phyloP scores from a whole-genome alignment of 2,797 vertebrate species.

The Hydrolagus colliei region DNA sequence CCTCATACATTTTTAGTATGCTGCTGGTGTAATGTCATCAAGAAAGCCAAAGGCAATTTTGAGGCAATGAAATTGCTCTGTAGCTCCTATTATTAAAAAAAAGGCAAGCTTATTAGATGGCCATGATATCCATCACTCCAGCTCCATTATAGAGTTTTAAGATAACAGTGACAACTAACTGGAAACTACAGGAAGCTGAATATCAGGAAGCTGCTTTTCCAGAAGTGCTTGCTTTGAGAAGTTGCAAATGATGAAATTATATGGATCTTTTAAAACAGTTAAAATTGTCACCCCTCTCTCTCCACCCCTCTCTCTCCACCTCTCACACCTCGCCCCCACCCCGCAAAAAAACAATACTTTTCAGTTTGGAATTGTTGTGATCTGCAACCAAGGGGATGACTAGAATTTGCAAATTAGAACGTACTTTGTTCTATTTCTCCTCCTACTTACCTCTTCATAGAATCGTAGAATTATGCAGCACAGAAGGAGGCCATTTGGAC shows the following conservation, averaged over 20 bases:
- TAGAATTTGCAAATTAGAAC: too few relatives aligned
- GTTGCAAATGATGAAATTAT: neutral
- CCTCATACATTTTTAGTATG: neutral
- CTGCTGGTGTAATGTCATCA: neutral
- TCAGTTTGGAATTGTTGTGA: too few relatives aligned
- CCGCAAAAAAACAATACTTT: too few relatives aligned
- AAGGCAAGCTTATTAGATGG: slow-evolving; percentile 9
- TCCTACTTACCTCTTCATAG: too few relatives aligned
- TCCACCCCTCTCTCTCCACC: too few relatives aligned
- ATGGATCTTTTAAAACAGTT: neutral
- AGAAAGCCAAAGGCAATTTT: slow-evolving; percentile 1
- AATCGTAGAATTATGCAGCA: too few relatives aligned
- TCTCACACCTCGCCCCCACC: too few relatives aligned
- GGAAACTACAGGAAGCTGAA: slow-evolving; percentile 2
- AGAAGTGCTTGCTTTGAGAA: neutral
- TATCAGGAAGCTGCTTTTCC: neutral
- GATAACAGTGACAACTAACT: slow-evolving; percentile 21
- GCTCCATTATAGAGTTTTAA: slow-evolving; percentile 23
- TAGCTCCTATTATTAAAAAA: neutral
- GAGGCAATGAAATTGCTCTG: slow-evolving; percentile 10
- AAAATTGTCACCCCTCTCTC: too few relatives aligned
- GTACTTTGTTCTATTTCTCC: too few relatives aligned
- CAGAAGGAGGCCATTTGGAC: too few relatives aligned
- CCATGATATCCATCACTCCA: neutral
- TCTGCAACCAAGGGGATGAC: too few relatives aligned